phyloP scores from a whole-genome alignment of 2,888 invertebrate genomes.

The Tineola bisselliella region DNA sequence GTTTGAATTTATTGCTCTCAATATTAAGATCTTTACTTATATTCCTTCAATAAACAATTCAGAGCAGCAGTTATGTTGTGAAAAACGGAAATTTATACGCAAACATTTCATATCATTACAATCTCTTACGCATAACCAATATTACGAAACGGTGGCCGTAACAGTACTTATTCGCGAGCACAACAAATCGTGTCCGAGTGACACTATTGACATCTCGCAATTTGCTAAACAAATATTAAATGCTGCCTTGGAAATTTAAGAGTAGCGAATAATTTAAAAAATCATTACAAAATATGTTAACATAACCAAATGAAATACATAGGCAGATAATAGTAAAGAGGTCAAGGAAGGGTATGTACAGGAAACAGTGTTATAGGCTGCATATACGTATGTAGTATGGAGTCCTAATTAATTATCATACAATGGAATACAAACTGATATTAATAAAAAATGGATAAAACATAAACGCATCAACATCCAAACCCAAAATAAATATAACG shows the following conservation, averaged over 20 bases:
- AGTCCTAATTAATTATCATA: too few relatives aligned
- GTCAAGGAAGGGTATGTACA: neutral
- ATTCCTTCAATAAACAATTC: neutral
- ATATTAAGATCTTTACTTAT: neutral
- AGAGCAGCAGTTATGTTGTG: neutral
- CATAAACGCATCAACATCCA: too few relatives aligned
- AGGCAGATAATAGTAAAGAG: neutral
- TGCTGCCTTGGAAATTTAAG: neutral
- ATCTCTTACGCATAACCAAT: neutral
- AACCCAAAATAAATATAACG: too few relatives aligned
- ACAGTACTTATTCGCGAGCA: slow-evolving; percentile 1
- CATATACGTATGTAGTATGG: too few relatives aligned
- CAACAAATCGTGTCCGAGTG: slow-evolving; percentile 12
- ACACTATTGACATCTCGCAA: slow-evolving; percentile 30
- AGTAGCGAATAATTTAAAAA: neutral
- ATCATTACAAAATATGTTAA: neutral
- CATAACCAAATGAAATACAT: neutral
- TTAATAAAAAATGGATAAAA: too few relatives aligned
- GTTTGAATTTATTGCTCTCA: neutral
- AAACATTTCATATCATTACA: neutral
- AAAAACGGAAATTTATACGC: neutral
- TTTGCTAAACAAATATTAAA: slow-evolving; percentile 33
- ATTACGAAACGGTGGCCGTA: slow-evolving; percentile 1
- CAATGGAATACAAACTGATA: too few relatives aligned
- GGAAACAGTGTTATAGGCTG: neutral